phyloP scores from a whole-genome alignment of 2,113 vertebrate species.

The Ailuropoda melanoleuca region DNA sequence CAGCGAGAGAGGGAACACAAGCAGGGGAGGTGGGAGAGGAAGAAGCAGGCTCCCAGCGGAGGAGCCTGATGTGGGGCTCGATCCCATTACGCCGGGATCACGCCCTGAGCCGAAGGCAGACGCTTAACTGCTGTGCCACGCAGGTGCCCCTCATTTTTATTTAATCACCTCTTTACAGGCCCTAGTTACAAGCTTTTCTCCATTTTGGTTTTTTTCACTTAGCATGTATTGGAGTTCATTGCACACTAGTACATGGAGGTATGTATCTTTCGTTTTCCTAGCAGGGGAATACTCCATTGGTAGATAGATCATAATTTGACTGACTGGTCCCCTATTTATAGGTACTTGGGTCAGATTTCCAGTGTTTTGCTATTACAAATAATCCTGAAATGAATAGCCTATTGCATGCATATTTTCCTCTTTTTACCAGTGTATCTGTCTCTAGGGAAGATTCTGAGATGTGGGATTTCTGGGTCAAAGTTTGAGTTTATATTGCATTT shows the following conservation, averaged over 20 bases:
- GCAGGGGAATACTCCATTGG: too few species aligned
- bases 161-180: background rate
- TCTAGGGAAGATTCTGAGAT: background rate
- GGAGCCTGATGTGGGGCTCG: too few species aligned
- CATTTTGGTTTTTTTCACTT: background rate
- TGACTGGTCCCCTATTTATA: background rate
- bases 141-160: background rate
- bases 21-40: too few species aligned
- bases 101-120: too few species aligned
- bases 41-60: too few species aligned
- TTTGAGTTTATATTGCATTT: background rate
- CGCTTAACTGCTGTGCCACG: too few species aligned
- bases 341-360: background rate
- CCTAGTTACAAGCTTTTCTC: background rate
- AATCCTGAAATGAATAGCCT: background rate
- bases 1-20: too few species aligned
- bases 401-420: background rate
- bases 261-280: background rate
- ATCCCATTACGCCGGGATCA: too few species aligned
- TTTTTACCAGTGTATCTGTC: background rate
- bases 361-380: background rate
- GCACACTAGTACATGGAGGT: background rate
- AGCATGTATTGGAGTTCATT: background rate
- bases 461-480: background rate
- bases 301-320: background rate